Conservation (phyloP, 1,140 invertebrate genomes). For the Trichonephila clavata region DNA sequence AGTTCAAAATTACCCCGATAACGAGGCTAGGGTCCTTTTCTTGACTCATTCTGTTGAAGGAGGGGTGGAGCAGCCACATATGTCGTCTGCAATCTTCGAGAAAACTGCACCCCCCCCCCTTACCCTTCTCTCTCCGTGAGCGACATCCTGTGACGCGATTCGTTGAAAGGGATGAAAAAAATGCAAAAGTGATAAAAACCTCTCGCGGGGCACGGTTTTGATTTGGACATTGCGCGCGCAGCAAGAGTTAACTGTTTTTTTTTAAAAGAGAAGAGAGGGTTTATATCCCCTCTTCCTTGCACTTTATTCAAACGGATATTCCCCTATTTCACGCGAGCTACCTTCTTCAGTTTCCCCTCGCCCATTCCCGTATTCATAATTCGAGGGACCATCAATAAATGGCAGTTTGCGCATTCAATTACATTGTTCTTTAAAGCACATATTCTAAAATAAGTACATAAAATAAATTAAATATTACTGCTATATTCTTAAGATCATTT, state of each 20-base stretch:
- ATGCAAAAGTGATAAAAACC: slow-evolving; percentile 39
- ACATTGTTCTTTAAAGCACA: no score
- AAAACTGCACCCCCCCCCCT: neutral
- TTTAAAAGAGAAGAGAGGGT: neutral
- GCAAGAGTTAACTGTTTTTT: slow-evolving; percentile 25
- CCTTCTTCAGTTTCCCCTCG: neutral
- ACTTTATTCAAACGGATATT: slow-evolving; percentile 26
- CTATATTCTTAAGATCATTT: no score
- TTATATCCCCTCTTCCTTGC: neutral
- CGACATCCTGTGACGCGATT: slow-evolving; percentile 65
- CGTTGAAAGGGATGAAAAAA: slow-evolving; percentile 42
- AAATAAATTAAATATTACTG: no score
- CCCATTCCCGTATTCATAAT: neutral
- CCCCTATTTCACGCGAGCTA: slow-evolving; percentile 8
- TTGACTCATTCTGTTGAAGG: slow-evolving; percentile 15
- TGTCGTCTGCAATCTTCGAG: slow-evolving; percentile 24
- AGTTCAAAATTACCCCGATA: slow-evolving; percentile 71
- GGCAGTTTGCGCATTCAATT: neutral
- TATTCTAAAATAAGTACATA: no score
- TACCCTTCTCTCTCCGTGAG: neutral
- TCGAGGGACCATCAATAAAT: slow-evolving; percentile 3
- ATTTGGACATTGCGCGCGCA: slow-evolving; percentile 54
- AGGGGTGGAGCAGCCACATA: neutral
- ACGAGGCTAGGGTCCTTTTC: slow-evolving; percentile 47
- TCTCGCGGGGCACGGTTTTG: slow-evolving; percentile 24